Evolutionary conservation across 2,888 invertebrate genomes (phyloP), one percentile per base, ranked within the genome.

Genomic region (Drosophila pseudotakahashii): DNA sequence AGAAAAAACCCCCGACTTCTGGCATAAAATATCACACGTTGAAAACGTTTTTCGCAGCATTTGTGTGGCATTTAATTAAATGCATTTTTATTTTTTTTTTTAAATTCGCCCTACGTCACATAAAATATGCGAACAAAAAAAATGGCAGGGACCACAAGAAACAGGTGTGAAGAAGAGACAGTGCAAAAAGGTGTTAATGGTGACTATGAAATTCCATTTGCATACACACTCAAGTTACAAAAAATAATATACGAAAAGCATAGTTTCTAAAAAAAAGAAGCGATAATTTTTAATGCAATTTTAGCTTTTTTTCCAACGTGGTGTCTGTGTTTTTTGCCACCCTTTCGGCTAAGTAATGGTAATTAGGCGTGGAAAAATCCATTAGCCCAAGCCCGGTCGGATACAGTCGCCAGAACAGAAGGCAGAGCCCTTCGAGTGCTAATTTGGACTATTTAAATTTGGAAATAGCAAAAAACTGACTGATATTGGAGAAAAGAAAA

Each of bases 151-250:
- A 68, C 48, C 68, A 76, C 68, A 71, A 73, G 79, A 79, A 60
- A 50, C 26, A 58, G 54, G 62, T 63, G 62, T 50, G 48, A 45
- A 69, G 52, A 45, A 66, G 79, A 76, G 69, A 69, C 72, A 58
- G 55, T 66, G 64, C 75, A 88, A 83, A 83, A 86, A 88, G 88
- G 83, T 88, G 83, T 83, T 83, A 83, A 83, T 83, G 89, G 89
- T 68, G 77, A 87, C 89, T 88, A 81, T 86, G 84, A 87, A 88
- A 88, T 88, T 88, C 87, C 89, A 83, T 83, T 88, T 83, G 82
- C 79, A 81, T 84, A 87, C 85, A 73, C 67, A 52, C 72, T 61
- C 66, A 66, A 75, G 44, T 66, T 37, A 58, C 58, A 67, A 54
- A 74, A 73, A 74, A 67, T 36, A 58, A 67, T 63, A 74, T 54